Conservation (phyloP, 92 coral and sea anemone species). For the Paramuricea clavata region DNA sequence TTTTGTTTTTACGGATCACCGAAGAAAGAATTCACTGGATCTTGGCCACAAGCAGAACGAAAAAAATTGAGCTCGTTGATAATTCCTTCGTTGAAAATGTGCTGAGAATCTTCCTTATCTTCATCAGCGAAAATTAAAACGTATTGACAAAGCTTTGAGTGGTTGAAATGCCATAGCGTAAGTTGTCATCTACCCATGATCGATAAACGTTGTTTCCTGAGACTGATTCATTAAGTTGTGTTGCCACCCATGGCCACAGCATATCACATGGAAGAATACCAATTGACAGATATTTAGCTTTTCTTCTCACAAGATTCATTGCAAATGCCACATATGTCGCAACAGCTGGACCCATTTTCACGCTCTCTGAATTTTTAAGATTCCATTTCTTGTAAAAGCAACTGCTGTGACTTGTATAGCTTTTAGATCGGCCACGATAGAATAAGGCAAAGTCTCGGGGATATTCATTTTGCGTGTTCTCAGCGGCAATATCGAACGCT, state of each 20-base stretch:
- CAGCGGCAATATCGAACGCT: conserved; percentile 45
- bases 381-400: conserved; percentile 64
- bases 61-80: conserved; percentile 70
- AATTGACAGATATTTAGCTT: too few species aligned
- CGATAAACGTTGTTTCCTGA: too few species aligned
- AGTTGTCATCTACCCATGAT: too few species aligned
- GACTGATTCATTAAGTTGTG: too few species aligned
- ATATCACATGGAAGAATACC: too few species aligned
- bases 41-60: conserved; percentile 65
- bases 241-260: too few species aligned
- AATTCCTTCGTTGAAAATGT: conserved; percentile 66
- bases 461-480: not conserved
- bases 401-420: conserved; percentile 52
- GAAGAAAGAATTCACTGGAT: not conserved
- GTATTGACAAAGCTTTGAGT: too few species aligned
- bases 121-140: too few species aligned
- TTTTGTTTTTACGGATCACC: too few species aligned
- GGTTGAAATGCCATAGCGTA: too few species aligned
- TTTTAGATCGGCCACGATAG: conserved; percentile 37
- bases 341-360: conserved; percentile 71
- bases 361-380: conserved; percentile 59
- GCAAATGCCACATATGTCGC: conserved; percentile 57
- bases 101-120: conserved; percentile 26
- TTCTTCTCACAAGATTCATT: too few species aligned
- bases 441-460: conserved; percentile 45